Conservation (phyloP, 37 sponge, comb jelly and placozoan species). For the Eunapius fragilis region DNA sequence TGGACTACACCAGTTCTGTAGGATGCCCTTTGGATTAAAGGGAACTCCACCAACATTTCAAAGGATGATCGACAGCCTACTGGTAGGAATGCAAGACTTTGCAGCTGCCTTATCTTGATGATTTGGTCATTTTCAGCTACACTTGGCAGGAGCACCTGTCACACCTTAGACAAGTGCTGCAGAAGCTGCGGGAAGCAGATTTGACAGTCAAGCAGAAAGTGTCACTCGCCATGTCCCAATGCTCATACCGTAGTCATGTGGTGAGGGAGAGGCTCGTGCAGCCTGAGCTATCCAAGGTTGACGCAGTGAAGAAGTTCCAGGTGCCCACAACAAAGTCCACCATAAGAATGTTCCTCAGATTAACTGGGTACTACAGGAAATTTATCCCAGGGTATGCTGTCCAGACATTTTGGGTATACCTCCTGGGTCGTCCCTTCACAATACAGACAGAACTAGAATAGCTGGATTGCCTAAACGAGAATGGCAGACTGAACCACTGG, state of each 20-base stretch:
- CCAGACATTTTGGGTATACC: conserved; percentile 29
- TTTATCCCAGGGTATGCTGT: neutral
- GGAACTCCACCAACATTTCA: conserved; percentile 53
- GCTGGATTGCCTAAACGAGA: conserved; percentile 14
- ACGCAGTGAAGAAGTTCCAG: conserved; percentile 12
- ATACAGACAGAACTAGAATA: conserved; percentile 1
- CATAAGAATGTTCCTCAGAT: neutral
- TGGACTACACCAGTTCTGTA: conserved; percentile 25
- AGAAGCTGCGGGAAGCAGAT: conserved; percentile 14
- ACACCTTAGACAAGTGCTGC: conserved; percentile 29
- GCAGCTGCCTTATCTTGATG: conserved; percentile 54
- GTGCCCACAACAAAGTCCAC: neutral
- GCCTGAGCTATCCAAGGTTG: conserved; percentile 30
- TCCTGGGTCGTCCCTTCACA: conserved; percentile 8
- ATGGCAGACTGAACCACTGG: conserved; percentile 9
- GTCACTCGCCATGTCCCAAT: conserved; percentile 25
- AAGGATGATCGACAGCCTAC: conserved; percentile 26
- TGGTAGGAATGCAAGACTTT: conserved; percentile 16
- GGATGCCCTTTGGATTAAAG: conserved; percentile 58
- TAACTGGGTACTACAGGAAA: conserved; percentile 4
- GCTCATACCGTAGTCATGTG: conserved; percentile 34
- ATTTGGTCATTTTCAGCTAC: conserved; percentile 29
- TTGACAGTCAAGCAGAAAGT: conserved; percentile 41
- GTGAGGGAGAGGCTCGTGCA: conserved; percentile 15
- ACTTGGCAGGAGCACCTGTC: conserved; percentile 49